Base-by-base conservation (phyloP, 2,888 invertebrate genomes). In the Lutraria lutraria region DNA sequence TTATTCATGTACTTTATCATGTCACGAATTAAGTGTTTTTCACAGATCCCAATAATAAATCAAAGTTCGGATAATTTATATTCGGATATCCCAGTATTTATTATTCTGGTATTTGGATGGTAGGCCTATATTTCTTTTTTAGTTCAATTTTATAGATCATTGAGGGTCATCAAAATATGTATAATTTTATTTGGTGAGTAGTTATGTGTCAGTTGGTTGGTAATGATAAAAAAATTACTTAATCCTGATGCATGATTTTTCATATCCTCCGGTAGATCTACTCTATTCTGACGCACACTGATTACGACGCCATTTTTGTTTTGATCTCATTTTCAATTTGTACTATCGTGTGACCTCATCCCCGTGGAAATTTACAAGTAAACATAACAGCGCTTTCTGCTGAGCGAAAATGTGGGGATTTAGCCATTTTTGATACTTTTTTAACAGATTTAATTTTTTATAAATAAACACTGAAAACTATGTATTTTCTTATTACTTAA, bases 31-130 rank as follows among this genome's bases (percentile, higher is more conserved):
- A 43, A 43, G 43, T 43, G 63, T 68, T 68, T 68, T 68, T 25
- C 25, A 8, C n/a, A 25, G 63, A 12, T 25, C 25, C 25, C 12
- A 25, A 25, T 0, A 1, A 68, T n/a, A 10, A 68, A 68, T 25
- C n/a, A 13, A 8, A 25, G 25, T 68, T 68, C 63, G 63, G 63
- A 68, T 25, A 68, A 68, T 25, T 25, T 25, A 25, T 25, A 68
- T 68, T 68, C 63, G 63, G 63, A 68, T 68, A 68, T n/a, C 13
- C n/a, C n/a, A n/a, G n/a, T n/a, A n/a, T 68, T n/a, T 25, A 25
- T n/a, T 8, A 25, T 12, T 25, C 8, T 68, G 10, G 0, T 25
- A 25, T 12, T 25, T n/a, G 21, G 8, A 60, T 60, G 1, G 25
- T 25, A 21, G 3, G 21, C 56, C 21, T 15, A 8, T 56, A 15